phyloP scores from a whole-genome alignment of 2,113 vertebrate species.

The Oplegnathus fasciatus region DNA sequence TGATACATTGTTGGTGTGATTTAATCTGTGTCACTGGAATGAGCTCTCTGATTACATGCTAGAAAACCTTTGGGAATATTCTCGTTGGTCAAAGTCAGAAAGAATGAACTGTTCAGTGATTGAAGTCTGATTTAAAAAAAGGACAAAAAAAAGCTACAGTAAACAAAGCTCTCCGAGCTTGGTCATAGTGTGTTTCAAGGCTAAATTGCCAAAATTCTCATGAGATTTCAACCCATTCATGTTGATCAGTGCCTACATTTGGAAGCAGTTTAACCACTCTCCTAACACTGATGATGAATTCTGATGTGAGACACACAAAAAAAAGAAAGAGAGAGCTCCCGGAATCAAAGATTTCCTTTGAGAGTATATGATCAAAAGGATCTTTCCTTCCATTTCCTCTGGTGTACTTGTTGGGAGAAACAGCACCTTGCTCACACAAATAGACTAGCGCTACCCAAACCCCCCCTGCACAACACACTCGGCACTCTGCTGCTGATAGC shows the following conservation, averaged over 20 bases:
- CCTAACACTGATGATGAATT: conserved; percentile 41
- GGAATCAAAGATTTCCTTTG: conserved; percentile 77
- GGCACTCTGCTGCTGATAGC: conserved; percentile 45
- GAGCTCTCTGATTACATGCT: conserved; percentile 18
- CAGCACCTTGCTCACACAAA: conserved; percentile 71
- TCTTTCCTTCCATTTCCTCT: conserved; percentile 67
- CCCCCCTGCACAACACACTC: conserved; percentile 22
- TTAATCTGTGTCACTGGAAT: conserved; percentile 29
- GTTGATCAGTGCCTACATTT: conserved; percentile 58
- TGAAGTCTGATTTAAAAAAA: conserved; percentile 22
- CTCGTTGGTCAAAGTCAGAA: conserved; percentile 3
- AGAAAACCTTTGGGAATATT: conserved; percentile 17
- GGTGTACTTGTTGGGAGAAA: conserved; percentile 63
- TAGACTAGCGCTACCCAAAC: conserved; percentile 34
- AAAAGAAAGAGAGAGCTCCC: conserved; percentile 30
- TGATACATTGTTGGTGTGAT: conserved; percentile 18
- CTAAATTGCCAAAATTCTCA: conserved; percentile 50
- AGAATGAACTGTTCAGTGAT: conserved; percentile 29
- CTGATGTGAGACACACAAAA: conserved; percentile 41
- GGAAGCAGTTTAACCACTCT: conserved; percentile 51
- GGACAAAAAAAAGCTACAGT: background rate
- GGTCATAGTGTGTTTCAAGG: conserved; percentile 43
- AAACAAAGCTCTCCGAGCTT: conserved; percentile 29
- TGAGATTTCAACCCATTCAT: conserved; percentile 53
- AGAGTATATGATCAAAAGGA: conserved; percentile 77